Evolutionary conservation across 2,888 invertebrate species (phyloP), one percentile per base, ranked within the genome.

Genomic region (Leptinotarsa haldemani): DNA sequence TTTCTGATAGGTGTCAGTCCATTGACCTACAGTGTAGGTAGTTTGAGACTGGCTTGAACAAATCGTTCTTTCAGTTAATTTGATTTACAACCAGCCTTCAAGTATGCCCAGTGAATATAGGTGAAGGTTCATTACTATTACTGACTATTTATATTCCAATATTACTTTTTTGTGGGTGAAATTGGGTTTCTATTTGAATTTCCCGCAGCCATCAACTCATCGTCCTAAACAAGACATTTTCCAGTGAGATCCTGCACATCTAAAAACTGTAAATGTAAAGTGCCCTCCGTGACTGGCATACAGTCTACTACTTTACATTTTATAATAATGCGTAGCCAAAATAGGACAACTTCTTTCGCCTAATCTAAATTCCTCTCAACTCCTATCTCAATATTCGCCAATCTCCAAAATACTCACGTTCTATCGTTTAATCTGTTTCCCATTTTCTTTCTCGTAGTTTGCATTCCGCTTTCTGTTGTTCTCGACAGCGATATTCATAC

Each of bases 381-480:
- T 80, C 79, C 82, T 81, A 82, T 82, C 83, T 82, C 83, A 83
- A 84, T 85, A 85, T 85, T 83, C 82, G 82, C 80, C 82, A 82
- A 85, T 85, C 84, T 80, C 81, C 80, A 85, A 85, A 85, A 84
- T 83, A 81, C 83, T 85, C 85, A 85, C 85, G 85, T 85, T 79
- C 77, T 79, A 83, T 80, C 85, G 83, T 85, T 85, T 85, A 85
- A 85, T 85, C 85, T 85, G 84, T 85, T 85, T 83, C 83, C 82
- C 84, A 83, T 83, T 83, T 82, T 82, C 81, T 79, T 80, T 80
- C 73, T 79, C 70, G 69, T 74, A 75, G 73, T 78, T 77, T 77
- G 74, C 78, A 71, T 78, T 76, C 70, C 73, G 61, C 65, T 75
- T 77, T 78, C 76, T 76, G 64, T 76, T 75, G 71, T 76, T 74